phyloP scores from a whole-genome alignment of 2,797 vertebrate species.

The Loris lydekkerianus region DNA sequence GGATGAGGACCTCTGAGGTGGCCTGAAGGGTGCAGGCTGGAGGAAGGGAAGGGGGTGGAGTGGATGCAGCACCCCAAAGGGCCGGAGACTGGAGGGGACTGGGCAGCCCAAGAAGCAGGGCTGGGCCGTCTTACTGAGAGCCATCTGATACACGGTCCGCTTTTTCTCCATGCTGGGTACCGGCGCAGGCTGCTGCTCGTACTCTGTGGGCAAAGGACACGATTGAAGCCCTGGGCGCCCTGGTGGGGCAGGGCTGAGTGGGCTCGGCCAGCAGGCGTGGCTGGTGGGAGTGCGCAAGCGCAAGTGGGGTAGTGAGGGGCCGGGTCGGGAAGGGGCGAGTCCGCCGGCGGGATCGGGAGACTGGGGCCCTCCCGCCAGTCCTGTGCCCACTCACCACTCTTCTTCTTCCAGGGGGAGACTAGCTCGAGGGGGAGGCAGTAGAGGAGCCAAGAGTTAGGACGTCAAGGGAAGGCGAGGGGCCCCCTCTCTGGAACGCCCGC shows the following conservation, averaged over 20 bases:
- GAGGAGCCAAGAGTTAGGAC: slow-evolving; percentile 84
- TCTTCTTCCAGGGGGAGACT: slow-evolving; percentile 97
- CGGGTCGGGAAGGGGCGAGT: slow-evolving; percentile 47
- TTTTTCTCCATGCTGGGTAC: slow-evolving; percentile 94
- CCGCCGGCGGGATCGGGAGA: slow-evolving; percentile 39
- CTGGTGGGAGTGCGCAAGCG: slow-evolving; percentile 24
- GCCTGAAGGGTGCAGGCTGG: too few species aligned
- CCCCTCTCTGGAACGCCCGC: slow-evolving; percentile 75
- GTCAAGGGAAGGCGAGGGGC: slow-evolving; percentile 67
- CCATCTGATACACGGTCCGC: slow-evolving; percentile 98
- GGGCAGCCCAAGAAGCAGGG: background rate
- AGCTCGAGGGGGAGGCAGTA: slow-evolving; percentile 83
- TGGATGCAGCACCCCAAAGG: background rate
- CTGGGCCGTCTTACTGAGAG: slow-evolving; percentile 92
- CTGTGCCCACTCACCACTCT: slow-evolving; percentile 92
- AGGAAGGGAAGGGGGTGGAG: background rate
- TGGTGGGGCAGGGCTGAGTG: background rate
- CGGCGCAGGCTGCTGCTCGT: slow-evolving; percentile 93
- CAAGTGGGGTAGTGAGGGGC: slow-evolving; percentile 68
- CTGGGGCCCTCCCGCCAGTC: slow-evolving; percentile 79
- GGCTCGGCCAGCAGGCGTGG: slow-evolving; percentile 34
- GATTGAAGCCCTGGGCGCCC: background rate
- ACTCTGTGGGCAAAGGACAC: slow-evolving; percentile 89
- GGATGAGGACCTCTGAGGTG: background rate
- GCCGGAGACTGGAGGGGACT: background rate